phyloP scores from a whole-genome alignment of 1,140 invertebrate species.

The Neotoxoptera formosana region DNA sequence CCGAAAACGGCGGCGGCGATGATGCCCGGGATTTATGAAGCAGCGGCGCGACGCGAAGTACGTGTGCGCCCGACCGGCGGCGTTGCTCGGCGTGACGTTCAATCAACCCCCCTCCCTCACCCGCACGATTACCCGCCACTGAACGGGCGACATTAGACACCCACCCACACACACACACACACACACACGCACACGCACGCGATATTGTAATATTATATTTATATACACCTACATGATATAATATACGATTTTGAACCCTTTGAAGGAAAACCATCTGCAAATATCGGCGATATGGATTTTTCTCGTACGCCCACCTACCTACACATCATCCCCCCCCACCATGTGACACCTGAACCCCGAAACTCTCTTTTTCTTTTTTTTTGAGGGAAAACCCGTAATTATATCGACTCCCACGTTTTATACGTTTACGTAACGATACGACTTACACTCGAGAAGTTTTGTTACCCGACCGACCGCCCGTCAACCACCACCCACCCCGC shows the following conservation, averaged over 20 bases:
- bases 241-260: not conserved
- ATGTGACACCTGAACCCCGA: not conserved
- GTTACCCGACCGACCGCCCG: not conserved
- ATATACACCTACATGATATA: not conserved
- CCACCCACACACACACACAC: not conserved
- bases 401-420: not conserved
- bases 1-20: slow-evolving; percentile 3
- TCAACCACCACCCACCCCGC: no score
- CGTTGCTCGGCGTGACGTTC: not conserved
- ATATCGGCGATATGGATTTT: slow-evolving; percentile 8
- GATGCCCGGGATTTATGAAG: slow-evolving; percentile 33
- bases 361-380: not conserved
- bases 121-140: not conserved
- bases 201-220: slow-evolving; percentile 17
- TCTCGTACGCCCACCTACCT: not conserved
- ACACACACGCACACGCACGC: not conserved
- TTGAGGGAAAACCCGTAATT: not conserved
- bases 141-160: not conserved
- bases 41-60: not conserved
- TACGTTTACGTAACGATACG: not conserved
- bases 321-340: not conserved
- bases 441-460: not conserved
- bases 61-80: not conserved
- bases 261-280: slow-evolving; percentile 19
- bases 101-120: not conserved